These are phyloP conservation scores for Hemiprocne comata DNA, from an alignment of 2,113 vertebrate species.

Conservation along the genomic window DNA sequence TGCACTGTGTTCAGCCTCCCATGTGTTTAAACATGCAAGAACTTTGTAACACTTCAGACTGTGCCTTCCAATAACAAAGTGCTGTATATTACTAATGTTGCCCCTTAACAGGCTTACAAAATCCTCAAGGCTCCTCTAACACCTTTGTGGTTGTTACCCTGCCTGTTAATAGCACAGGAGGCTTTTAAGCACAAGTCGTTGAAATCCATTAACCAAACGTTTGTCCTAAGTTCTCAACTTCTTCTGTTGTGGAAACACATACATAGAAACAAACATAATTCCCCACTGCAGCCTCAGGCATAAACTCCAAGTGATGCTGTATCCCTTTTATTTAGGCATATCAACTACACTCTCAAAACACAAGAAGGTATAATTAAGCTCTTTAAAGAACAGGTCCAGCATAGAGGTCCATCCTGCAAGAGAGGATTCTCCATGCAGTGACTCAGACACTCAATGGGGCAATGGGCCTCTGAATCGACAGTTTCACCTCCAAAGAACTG, in stretches of 20 bases:
- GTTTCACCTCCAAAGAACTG: background rate
- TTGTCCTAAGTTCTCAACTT: background rate
- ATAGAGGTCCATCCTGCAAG: accelerated
- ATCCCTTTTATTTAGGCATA: background rate
- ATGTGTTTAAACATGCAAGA: background rate
- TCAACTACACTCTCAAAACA: background rate
- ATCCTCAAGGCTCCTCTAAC: background rate
- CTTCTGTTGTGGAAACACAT: background rate
- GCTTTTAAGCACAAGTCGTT: background rate
- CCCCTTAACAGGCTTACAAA: background rate
- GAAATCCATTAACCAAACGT: background rate
- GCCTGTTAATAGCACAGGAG: background rate
- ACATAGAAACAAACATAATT: background rate
- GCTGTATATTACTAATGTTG: background rate
- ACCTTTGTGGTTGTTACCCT: background rate
- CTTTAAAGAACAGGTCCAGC: constrained; percentile 27
- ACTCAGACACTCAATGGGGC: background rate
- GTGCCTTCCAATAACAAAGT: background rate
- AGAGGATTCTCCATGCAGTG: background rate
- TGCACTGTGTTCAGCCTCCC: background rate
- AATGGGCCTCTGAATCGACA: background rate
- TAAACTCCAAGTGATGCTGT: background rate
- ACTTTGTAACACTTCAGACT: background rate
- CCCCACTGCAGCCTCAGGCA: background rate
- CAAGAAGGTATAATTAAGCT: background rate